A percentile compares a stretch with the other conserved stretches of the same genome.
Evolutionary conservation across 2,113 vertebrate genomes (phyloP).

Genomic region (Hippolais icterina): DNA sequence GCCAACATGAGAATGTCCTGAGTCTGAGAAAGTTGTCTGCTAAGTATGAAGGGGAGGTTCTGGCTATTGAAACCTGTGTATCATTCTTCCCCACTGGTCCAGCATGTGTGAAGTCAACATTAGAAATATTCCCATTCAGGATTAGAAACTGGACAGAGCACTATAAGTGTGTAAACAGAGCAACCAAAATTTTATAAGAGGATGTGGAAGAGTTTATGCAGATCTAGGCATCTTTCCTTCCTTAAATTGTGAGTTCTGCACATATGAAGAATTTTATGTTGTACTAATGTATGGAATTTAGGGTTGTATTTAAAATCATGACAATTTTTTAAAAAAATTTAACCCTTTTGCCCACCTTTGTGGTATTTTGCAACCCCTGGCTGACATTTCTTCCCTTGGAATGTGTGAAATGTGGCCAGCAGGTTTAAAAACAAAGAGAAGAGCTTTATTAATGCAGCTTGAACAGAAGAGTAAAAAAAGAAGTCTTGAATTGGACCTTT

Average conservation of each 20-base stretch:
- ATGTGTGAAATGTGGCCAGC: neutral
- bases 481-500: neutral
- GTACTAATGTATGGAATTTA: neutral
- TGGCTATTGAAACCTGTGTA: neutral
- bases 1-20: neutral
- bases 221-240: neutral
- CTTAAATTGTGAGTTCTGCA: neutral
- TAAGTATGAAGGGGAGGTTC: neutral
- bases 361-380: neutral
- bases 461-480: neutral
- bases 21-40: neutral
- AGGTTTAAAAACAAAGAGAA: neutral
- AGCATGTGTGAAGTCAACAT: neutral
- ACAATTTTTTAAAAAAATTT: too few species aligned
- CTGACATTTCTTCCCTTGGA: neutral
- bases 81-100: neutral
- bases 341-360: neutral
- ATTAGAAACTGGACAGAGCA: neutral
- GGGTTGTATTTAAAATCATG: neutral
- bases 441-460: slow-evolving; percentile 6
- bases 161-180: neutral
- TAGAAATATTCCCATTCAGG: neutral
- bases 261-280: neutral
- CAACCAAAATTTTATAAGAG: neutral
- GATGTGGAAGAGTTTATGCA: neutral